Percentiles rank a stretch among this genome's conserved stretches.
These are phyloP conservation scores for Fragum fragum DNA, from an alignment of 2,888 invertebrate genomes.

Conservation along the genomic window DNA sequence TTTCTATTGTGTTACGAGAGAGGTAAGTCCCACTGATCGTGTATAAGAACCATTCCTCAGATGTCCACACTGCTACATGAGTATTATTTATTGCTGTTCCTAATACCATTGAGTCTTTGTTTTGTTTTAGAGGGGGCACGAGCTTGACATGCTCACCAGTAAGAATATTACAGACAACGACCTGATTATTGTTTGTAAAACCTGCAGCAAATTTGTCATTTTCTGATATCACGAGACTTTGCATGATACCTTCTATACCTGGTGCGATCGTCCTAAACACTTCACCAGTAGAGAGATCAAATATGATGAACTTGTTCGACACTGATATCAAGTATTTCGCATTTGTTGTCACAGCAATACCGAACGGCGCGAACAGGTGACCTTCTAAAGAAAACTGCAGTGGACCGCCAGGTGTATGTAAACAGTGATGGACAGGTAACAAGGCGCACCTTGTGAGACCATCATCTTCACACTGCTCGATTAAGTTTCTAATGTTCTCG, in stretches of 20 bases:
- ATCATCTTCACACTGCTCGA: slow-evolving; percentile 96
- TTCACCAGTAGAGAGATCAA: slow-evolving; percentile 98
- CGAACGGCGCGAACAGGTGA: slow-evolving; percentile 95
- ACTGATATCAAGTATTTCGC: slow-evolving; percentile 94
- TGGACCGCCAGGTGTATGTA: slow-evolving; percentile 99
- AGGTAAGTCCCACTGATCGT: slow-evolving; percentile 78
- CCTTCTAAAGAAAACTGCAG: slow-evolving; percentile 99
- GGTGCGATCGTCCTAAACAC: slow-evolving; percentile 96
- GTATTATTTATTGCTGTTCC: slow-evolving; percentile 83
- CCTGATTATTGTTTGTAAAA: slow-evolving; percentile 98
- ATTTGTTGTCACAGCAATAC: slow-evolving; percentile 85
- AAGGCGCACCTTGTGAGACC: slow-evolving; percentile 96
- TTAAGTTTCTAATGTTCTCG: slow-evolving; percentile 94
- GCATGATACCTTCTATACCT: slow-evolving; percentile 96
- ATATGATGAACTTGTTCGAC: slow-evolving; percentile 97
- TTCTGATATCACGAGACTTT: slow-evolving; percentile 95
- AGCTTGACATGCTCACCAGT: slow-evolving; percentile 97
- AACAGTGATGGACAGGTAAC: slow-evolving; percentile 97
- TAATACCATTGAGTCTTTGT: slow-evolving; percentile 76
- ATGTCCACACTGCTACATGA: slow-evolving; percentile 83
- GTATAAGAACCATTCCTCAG: slow-evolving; percentile 81
- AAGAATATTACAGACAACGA: slow-evolving; percentile 95
- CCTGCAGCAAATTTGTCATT: slow-evolving; percentile 99
- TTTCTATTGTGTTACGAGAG: slow-evolving; percentile 71
- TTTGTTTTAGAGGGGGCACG: slow-evolving; percentile 93